Conservation (phyloP, 2,113 vertebrate genomes). For the Phrynocephalus versicolor region DNA sequence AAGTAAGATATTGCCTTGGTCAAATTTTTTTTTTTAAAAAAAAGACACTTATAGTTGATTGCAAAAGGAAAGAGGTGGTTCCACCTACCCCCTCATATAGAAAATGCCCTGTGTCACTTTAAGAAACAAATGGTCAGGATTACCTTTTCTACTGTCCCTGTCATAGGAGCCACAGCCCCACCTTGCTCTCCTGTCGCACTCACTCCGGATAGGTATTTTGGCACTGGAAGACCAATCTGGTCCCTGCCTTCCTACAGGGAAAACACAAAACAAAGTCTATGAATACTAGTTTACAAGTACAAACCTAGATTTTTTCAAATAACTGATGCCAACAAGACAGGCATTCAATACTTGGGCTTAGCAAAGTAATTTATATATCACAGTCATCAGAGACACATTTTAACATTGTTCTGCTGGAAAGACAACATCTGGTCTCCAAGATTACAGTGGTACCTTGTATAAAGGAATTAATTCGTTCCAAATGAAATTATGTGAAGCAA, state of each 20-base stretch:
- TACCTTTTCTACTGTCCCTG: conserved; percentile 97
- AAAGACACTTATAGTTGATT: too few relatives aligned
- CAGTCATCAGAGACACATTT: conserved; percentile 3
- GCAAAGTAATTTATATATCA: background rate
- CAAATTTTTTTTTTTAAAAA: too few relatives aligned
- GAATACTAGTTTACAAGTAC: background rate
- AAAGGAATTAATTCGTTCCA: too few relatives aligned
- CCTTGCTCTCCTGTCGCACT: conserved; percentile 76
- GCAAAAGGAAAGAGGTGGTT: background rate
- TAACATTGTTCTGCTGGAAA: conserved; percentile 11
- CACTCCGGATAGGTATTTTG: conserved; percentile 83
- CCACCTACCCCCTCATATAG: background rate
- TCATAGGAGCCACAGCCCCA: conserved; percentile 91
- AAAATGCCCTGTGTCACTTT: background rate
- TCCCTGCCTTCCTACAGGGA: conserved; percentile 81
- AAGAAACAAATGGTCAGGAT: background rate
- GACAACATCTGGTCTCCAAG: background rate
- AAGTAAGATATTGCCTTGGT: too few relatives aligned
- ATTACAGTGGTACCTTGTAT: too few relatives aligned
- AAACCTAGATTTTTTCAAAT: background rate
- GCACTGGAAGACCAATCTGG: conserved; percentile 84
- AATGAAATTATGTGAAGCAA: too few relatives aligned
- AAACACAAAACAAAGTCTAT: conserved; percentile 28
- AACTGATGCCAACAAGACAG: background rate
- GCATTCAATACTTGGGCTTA: conserved; percentile 1